Percentiles rank a stretch among this genome's conserved stretches.
These are phyloP conservation scores for Acanthococcus lagerstroemiae DNA, from an alignment of 2,888 invertebrate species.

Conservation along the genomic window DNA sequence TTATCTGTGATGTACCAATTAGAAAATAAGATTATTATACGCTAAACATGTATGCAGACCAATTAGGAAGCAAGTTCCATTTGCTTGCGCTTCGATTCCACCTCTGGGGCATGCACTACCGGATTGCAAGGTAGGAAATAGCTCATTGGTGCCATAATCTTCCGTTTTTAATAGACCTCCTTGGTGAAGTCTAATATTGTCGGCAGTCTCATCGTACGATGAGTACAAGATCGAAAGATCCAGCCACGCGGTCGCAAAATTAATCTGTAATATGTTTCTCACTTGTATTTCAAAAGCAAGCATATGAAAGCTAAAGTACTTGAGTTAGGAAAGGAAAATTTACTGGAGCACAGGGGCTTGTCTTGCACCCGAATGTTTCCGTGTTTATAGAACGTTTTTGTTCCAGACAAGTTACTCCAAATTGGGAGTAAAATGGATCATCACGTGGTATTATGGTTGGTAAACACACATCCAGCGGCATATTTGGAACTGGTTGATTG, in stretches of 20 bases:
- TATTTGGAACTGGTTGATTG: background rate
- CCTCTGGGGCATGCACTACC: too few species aligned
- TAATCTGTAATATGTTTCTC: too few species aligned
- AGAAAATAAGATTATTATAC: too few species aligned
- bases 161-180: too few species aligned
- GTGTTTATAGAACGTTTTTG: background rate
- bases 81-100: too few species aligned
- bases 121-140: too few species aligned
- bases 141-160: too few species aligned
- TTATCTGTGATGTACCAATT: too few species aligned
- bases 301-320: background rate
- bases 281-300: too few species aligned
- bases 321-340: background rate
- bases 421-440: conserved; percentile 5
- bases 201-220: background rate
- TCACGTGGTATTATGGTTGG: background rate
- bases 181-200: too few species aligned
- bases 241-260: background rate
- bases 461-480: background rate
- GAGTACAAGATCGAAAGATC: background rate
- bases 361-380: background rate
- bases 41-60: too few species aligned
- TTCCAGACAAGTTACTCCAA: conserved; percentile 4
- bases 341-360: background rate
- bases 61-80: too few species aligned